Evolutionary conservation across 2,797 vertebrate species (phyloP), one percentile per base, ranked within the genome.

Genomic region (Microctenopoma steveboyesi): DNA sequence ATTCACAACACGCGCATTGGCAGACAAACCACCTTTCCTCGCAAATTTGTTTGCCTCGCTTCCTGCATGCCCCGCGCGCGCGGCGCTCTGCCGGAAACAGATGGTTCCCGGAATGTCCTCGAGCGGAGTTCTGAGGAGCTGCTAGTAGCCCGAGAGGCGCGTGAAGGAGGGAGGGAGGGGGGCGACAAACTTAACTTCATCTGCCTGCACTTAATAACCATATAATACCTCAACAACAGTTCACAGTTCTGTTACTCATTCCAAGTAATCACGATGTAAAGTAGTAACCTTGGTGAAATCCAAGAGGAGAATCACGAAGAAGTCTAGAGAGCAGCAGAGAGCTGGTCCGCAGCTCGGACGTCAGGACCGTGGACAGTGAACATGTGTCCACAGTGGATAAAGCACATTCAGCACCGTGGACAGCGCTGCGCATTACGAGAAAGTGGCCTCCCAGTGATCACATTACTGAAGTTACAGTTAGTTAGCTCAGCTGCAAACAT

Each of bases 101-200:
- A 95, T 94, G 94, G 92, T 91, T 93, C 91, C 93, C 93, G 93
- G 93, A 94, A 94, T 93, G 92, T 94, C 94, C 93, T 93, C 87
- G 82, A 93, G 94, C 94, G 30, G 74, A 86, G 81, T 90, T 93
- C 89, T 67, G 78, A 78, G 67, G 87, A 93, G 88, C 90, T 93
- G 92, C 86, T 79, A 90, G 86, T 83, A 86, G 81, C 81, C 90
- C 88, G 88, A 86, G 83, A 93, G 83, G 84, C 76, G 60, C 76
- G 84, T 88, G 91, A 91, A 84, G 81, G 76, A 81, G 76, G 85
- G 73, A 64, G 40, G 72, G 40, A 68, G 59, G 76, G 1, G 67
- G 0, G 56, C 0, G 48, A 84, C 79, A 85, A 86, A 86, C 85
- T 87, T 76, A 57, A 84, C 78, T 86, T 82, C 60, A 69, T 76